Evolutionary conservation across 2,797 vertebrate genomes (phyloP).

Genomic region (Trachurus trachurus): DNA sequence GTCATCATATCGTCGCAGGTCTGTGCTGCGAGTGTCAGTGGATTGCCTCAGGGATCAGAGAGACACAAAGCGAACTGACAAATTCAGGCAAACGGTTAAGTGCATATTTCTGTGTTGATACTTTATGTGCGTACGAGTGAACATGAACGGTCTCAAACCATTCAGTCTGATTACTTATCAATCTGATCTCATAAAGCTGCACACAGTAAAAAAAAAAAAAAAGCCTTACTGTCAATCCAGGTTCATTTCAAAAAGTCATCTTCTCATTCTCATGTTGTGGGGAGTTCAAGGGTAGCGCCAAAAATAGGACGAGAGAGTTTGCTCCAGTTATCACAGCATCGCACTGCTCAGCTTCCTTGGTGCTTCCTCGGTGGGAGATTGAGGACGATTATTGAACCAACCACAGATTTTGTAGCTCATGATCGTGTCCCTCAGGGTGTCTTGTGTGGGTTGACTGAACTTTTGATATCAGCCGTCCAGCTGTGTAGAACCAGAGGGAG

Average conservation of each 20-base stretch:
- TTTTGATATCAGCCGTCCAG: slow-evolving; percentile 16
- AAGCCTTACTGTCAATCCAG: background rate
- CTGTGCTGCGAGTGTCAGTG: slow-evolving; percentile 3
- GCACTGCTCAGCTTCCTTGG: background rate
- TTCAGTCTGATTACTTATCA: background rate
- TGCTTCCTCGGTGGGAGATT: background rate
- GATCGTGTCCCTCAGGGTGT: background rate
- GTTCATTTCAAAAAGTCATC: slow-evolving; percentile 2
- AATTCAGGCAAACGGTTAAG: background rate
- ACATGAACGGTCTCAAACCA: background rate
- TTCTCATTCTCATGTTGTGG: background rate
- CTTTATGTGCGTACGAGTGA: background rate
- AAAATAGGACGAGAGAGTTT: background rate
- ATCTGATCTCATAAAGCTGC: background rate
- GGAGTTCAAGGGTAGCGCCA: slow-evolving; percentile 10
- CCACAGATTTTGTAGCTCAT: slow-evolving; percentile 1
- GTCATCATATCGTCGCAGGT: slow-evolving; percentile 18
- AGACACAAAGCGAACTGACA: background rate
- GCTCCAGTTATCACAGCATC: slow-evolving; percentile 5
- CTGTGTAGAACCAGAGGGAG: background rate
- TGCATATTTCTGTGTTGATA: background rate
- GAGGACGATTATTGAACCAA: slow-evolving; percentile 14
- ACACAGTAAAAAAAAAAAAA: background rate
- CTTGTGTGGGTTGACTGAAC: background rate
- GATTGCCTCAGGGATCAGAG: background rate